phyloP scores from a whole-genome alignment of 1,140 invertebrate genomes.

The Arctopsyche grandis region DNA sequence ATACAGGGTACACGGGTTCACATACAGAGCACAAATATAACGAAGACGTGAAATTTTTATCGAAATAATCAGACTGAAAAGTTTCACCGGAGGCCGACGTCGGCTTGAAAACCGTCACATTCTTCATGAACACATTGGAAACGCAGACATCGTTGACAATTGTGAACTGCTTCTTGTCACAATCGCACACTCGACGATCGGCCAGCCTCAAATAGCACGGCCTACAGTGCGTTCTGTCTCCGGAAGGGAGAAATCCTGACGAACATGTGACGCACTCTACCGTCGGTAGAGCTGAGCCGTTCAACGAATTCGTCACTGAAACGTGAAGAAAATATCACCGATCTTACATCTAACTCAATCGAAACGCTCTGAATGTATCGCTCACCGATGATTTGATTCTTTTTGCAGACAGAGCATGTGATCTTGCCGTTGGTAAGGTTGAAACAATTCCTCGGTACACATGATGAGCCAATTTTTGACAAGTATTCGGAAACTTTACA shows the following conservation, averaged over 20 bases:
- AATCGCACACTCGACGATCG: constrained; percentile 32
- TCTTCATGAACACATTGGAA: constrained; percentile 46
- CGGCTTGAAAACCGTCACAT: constrained; percentile 31
- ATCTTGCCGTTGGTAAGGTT: constrained; percentile 47
- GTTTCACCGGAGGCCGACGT: constrained; percentile 10
- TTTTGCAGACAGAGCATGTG: constrained; percentile 49
- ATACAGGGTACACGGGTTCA: background rate
- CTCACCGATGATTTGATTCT: constrained; percentile 51
- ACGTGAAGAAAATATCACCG: background rate
- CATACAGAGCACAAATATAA: constrained; percentile 51
- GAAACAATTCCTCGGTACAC: constrained; percentile 48
- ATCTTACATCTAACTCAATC: background rate
- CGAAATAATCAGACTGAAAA: constrained; percentile 41
- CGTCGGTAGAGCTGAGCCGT: constrained; percentile 40
- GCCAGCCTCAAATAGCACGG: constrained; percentile 37
- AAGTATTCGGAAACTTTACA: constrained; percentile 49
- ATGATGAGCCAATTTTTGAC: constrained; percentile 37
- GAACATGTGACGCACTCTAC: constrained; percentile 50
- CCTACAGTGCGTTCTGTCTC: constrained; percentile 44
- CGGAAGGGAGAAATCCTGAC: constrained; percentile 42
- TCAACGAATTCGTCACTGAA: constrained; percentile 48
- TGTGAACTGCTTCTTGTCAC: constrained; percentile 37
- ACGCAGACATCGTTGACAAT: constrained; percentile 43
- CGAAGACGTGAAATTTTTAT: constrained; percentile 39
- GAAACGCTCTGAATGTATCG: background rate